Evolutionary conservation across 2,797 vertebrate genomes (phyloP).

Genomic region (Antennarius maculatus): DNA sequence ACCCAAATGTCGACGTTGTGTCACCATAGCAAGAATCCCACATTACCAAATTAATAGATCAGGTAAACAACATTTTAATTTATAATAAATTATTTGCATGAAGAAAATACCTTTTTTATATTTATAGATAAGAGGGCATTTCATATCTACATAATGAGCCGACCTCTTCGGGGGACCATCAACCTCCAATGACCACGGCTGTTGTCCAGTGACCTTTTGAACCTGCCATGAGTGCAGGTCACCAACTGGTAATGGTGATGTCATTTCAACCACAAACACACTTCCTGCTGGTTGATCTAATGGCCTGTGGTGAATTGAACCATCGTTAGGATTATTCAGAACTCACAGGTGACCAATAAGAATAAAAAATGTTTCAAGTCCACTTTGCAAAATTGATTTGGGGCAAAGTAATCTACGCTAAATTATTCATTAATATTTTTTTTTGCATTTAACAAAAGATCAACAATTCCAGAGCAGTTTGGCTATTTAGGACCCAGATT

Average conservation of each 20-base stretch:
- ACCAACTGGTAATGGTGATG: conserved; percentile 18
- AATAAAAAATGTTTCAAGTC: conserved; percentile 24
- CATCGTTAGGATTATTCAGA: conserved; percentile 7
- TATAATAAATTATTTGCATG: too few species aligned
- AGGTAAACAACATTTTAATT: too few species aligned
- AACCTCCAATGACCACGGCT: conserved; percentile 10
- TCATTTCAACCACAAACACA: conserved; percentile 39
- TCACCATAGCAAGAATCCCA: too few species aligned
- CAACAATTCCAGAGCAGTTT: neutral
- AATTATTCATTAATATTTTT: too few species aligned
- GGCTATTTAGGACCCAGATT: conserved; percentile 4
- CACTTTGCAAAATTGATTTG: conserved; percentile 34
- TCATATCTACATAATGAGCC: neutral
- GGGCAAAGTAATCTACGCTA: neutral
- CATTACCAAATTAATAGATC: too few species aligned
- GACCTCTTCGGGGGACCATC: neutral
- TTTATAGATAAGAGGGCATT: neutral
- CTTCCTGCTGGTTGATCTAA: conserved; percentile 45
- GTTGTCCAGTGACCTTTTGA: conserved; percentile 56
- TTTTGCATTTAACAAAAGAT: too few species aligned
- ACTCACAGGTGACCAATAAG: conserved; percentile 40
- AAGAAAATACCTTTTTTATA: too few species aligned
- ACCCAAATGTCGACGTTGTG: too few species aligned
- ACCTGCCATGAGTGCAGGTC: conserved; percentile 40
- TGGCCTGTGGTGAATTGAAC: conserved; percentile 27